These are phyloP conservation scores for Tetraodon nigroviridis DNA, from an alignment of 2,113 vertebrate species.

Conservation along the genomic window DNA sequence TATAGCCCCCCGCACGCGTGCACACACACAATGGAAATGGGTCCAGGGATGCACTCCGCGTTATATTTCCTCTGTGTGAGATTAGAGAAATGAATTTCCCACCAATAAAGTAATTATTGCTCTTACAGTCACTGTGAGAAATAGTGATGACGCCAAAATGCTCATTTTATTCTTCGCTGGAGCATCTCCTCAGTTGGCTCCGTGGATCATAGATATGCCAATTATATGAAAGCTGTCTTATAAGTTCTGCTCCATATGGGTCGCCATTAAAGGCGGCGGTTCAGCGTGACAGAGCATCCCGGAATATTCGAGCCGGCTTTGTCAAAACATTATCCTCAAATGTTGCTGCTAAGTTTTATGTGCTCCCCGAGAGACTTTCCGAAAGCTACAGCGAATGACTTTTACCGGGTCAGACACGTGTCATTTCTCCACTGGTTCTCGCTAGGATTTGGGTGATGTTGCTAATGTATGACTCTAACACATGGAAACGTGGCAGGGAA, in stretches of 20 bases:
- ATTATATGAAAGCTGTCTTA: constrained; percentile 34
- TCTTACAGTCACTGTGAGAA: constrained; percentile 29
- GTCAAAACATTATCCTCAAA: too few relatives aligned
- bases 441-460: too few relatives aligned
- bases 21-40: constrained; percentile 38
- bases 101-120: not conserved
- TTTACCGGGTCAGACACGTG: too few relatives aligned
- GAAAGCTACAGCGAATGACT: too few relatives aligned
- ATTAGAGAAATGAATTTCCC: constrained; percentile 20
- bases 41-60: constrained; percentile 36
- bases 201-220: constrained; percentile 40
- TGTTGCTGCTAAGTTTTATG: too few relatives aligned
- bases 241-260: constrained; percentile 12
- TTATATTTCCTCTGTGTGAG: constrained; percentile 52
- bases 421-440: too few relatives aligned
- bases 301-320: too few relatives aligned
- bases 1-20: constrained; percentile 12
- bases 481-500: too few relatives aligned
- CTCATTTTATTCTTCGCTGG: constrained; percentile 33
- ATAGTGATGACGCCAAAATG: constrained; percentile 35
- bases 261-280: constrained; percentile 2
- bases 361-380: too few relatives aligned
- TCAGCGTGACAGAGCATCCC: too few relatives aligned
- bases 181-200: constrained; percentile 24
- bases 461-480: too few relatives aligned